Evolutionary conservation across 92 coral and sea anemone species (phyloP), one percentile per base, ranked within the genome.

Genomic region (Heliopora coerulea): DNA sequence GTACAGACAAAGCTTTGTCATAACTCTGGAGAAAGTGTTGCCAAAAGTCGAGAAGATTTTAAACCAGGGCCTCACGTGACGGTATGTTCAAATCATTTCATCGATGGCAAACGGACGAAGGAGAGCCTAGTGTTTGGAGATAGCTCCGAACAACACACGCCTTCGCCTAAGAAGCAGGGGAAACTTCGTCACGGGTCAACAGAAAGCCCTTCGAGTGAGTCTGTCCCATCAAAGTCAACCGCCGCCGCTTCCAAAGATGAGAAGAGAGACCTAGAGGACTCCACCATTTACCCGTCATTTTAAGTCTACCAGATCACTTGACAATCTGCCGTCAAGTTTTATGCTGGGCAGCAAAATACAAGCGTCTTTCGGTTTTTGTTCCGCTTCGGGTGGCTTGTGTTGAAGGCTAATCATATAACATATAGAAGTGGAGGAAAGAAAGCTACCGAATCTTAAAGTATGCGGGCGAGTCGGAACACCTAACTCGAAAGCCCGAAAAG

Each of bases 401-500:
- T 75, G 72, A 54, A 70, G 31, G 49, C 20, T 17, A 50, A 6
- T 3, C 26, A 50, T 6, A 50, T 50, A n/a, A 3, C 5, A n/a
- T 81, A 84, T 65, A 78, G 92, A 86, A 24, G 86, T 44, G 86
- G 91, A 52, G 81, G 48, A 69, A 83, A 88, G 62, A 78, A 83
- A 56, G 58, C 82, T 32, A 74, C 59, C 59, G 81, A 78, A 37
- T 11, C 4, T 37, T 11, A 37, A 4, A 37, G 11, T 4, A 37
- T 5, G 58, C 20, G 58, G n/a, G n/a, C n/a, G n/a, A n/a, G n/a
- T n/a, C n/a, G n/a, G n/a, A n/a, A n/a, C n/a, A n/a, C n/a, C n/a
- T n/a, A n/a, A n/a, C n/a, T n/a, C n/a, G n/a, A n/a, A n/a, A n/a
- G n/a, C n/a, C n/a, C n/a, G n/a, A n/a, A n/a, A n/a, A n/a, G n/a